Evolutionary conservation across 2,113 vertebrate species (phyloP), one percentile per base, ranked within the genome.

Genomic region (Colinus virginianus): DNA sequence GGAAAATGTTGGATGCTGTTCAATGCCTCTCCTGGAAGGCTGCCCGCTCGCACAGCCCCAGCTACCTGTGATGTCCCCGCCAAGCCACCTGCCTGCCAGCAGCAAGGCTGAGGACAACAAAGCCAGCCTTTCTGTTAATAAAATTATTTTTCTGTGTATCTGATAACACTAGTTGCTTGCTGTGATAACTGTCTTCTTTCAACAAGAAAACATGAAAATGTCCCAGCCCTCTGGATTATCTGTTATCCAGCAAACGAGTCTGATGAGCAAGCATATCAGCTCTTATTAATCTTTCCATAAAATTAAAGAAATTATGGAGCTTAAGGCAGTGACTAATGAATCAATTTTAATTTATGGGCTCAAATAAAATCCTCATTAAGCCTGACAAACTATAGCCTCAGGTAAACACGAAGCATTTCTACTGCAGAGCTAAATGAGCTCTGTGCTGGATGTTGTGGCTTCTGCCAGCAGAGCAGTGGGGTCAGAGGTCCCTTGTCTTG

Each of bases 361-460:
- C 87, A 93, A 97, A 94, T 96, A 95, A 96, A 97, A 97, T 96
- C 79, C 8, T 70, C 82, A 90, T 96, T 96, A 96, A 91, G 38
- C 25, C 87, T 95, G 97, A 95, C 83, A 96, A 94, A 90, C 71
- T 40, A 4, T 95, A 93, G 87, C 95, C 87, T 93, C 43, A 56
- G 93, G 92, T 96, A 96, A 94, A 90, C 55, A 90, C 1, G 4
- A 77, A 76, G 32, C 23, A 86, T 95, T 96, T 97, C 76, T 56
- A 64, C 34, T 87, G 34, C 68, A 84, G 75, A 88, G 84, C 49
- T 78, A 90, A 90, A 77, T 90, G 59, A 95, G n/a, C 86, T 93
- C 34, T 90, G n/a, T 2, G 5, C 14, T 78, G 62, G 7, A 46
- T 90, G 45, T 28, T n/a, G 5, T 1, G 19, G 64, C n/a, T 74